These are phyloP conservation scores for Toxonevra muliebris DNA, from an alignment of 2,888 invertebrate genomes.

Conservation along the genomic window DNA sequence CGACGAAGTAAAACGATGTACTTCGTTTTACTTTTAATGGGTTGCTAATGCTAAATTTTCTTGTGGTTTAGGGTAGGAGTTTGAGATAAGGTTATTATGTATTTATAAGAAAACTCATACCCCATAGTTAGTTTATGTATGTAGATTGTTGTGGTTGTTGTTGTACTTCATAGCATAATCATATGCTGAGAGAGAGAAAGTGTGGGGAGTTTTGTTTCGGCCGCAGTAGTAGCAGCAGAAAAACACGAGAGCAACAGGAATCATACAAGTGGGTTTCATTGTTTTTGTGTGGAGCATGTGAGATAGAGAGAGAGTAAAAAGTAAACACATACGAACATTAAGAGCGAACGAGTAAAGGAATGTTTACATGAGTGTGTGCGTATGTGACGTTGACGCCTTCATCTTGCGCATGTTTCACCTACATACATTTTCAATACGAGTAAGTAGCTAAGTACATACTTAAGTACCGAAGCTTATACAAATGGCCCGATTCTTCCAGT, in stretches of 20 bases:
- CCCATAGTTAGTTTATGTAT: not conserved
- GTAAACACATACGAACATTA: no score
- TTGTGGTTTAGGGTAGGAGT: not conserved
- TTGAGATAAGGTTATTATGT: no score
- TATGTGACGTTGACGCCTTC: constrained; percentile 3
- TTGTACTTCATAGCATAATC: not conserved
- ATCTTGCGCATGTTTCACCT: constrained; percentile 41
- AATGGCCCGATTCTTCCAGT: not conserved
- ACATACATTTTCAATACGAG: constrained; percentile 19
- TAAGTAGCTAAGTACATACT: not conserved
- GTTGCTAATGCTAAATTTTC: not conserved
- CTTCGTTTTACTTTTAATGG: constrained; percentile 28
- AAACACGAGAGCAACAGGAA: constrained; percentile 37
- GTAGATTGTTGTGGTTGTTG: not conserved
- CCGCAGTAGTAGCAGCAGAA: not conserved
- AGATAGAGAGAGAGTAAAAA: no score
- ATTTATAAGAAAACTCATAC: constrained; percentile 33
- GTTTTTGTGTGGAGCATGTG: not conserved
- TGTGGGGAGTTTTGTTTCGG: constrained; percentile 5
- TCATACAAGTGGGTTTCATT: constrained; percentile 51
- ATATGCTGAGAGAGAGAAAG: not conserved
- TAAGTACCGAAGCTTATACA: no score
- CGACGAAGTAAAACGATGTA: not conserved
- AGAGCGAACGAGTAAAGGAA: not conserved
- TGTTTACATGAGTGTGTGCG: not conserved